A percentile compares a stretch with the other conserved stretches of the same genome.
Evolutionary conservation across 2,888 invertebrate species (phyloP).

Genomic region (Synanthedon andrenaeformis): DNA sequence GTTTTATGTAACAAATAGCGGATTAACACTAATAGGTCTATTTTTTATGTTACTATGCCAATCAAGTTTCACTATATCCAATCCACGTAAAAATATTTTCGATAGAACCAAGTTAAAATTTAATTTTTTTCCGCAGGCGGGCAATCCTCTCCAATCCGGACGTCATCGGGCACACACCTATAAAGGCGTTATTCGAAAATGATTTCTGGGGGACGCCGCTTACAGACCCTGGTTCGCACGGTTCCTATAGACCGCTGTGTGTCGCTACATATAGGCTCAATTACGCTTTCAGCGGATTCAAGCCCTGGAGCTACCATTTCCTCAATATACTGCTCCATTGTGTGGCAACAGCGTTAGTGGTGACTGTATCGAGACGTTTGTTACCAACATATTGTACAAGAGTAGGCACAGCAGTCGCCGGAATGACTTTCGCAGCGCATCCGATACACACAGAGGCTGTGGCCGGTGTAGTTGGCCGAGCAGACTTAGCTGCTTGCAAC

Average conservation of each 20-base stretch:
- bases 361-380: constrained; percentile 78
- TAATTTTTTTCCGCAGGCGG: constrained; percentile 76
- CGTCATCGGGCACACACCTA: constrained; percentile 85
- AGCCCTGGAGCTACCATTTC: constrained; percentile 87
- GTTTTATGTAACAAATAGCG: too few relatives aligned
- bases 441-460: constrained; percentile 98
- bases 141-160: constrained; percentile 96
- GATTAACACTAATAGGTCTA: not conserved
- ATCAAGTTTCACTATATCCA: not conserved
- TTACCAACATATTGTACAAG: constrained; percentile 73
- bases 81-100: not conserved
- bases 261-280: constrained; percentile 90
- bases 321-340: constrained; percentile 89
- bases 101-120: constrained; percentile 14
- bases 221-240: constrained; percentile 93
- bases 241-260: constrained; percentile 94
- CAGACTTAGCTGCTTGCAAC: constrained; percentile 92
- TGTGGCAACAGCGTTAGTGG: constrained; percentile 85
- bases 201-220: constrained; percentile 99
- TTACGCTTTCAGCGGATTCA: constrained; percentile 80
- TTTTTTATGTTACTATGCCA: not conserved
- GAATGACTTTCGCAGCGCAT: constrained; percentile 92
- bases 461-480: constrained; percentile 94
- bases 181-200: constrained; percentile 85
- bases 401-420: constrained; percentile 80